Evolutionary conservation across 2,113 vertebrate species (phyloP).

Genomic region (Numenius arquata): DNA sequence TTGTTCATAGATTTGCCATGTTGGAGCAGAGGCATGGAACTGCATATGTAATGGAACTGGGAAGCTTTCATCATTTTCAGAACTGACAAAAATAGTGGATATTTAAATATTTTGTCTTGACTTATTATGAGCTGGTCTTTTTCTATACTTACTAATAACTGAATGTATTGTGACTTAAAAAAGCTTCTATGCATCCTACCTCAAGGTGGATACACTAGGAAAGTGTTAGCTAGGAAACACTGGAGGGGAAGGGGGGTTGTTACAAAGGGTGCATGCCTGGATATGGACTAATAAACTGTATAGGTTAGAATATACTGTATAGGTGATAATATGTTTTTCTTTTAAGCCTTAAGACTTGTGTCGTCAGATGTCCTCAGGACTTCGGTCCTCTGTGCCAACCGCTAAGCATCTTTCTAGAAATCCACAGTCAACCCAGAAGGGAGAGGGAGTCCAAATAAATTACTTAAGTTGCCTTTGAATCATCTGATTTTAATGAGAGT

Average conservation of each 20-base stretch:
- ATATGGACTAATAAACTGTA: neutral
- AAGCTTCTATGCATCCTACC: neutral
- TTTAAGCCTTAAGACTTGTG: neutral
- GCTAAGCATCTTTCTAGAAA: neutral
- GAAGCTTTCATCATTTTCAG: neutral
- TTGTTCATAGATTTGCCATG: neutral
- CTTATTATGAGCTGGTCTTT: neutral
- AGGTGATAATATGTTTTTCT: neutral
- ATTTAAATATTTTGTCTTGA: constrained; percentile 12
- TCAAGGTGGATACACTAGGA: neutral
- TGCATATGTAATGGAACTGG: neutral
- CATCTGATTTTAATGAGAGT: neutral
- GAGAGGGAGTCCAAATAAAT: neutral
- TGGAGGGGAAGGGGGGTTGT: neutral
- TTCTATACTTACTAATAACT: neutral
- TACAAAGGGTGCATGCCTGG: neutral
- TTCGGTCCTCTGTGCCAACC: neutral
- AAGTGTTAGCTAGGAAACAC: neutral
- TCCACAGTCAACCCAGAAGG: neutral
- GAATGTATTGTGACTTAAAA: neutral
- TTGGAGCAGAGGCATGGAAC: neutral
- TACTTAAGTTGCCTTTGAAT: neutral
- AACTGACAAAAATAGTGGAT: neutral
- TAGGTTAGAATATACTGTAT: neutral
- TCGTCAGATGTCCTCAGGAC: neutral